These are phyloP conservation scores for Synaphobranchus kaupii DNA, from an alignment of 2,797 vertebrate genomes.

Conservation along the genomic window DNA sequence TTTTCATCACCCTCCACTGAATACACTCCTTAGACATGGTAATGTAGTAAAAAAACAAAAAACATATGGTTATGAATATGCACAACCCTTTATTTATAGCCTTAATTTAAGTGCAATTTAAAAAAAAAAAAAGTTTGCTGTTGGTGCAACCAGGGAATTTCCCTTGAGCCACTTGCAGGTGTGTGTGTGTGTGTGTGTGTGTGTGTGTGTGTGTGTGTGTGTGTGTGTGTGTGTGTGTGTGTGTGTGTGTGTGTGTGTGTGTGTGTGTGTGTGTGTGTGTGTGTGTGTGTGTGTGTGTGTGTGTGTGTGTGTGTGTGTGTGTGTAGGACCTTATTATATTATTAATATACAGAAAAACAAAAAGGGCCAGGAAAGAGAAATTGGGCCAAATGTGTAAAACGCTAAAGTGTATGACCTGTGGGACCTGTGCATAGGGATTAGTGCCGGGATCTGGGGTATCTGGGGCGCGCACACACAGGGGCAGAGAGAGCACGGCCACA, in stretches of 20 bases:
- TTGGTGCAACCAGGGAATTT: constrained; percentile 2
- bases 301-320: not conserved
- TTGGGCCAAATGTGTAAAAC: not conserved
- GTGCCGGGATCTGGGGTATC: constrained; percentile 25
- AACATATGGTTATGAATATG: no score
- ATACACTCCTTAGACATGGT: not conserved
- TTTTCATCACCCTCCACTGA: constrained; percentile 39
- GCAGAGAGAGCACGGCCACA: constrained; percentile 10
- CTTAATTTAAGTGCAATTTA: not conserved
- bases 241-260: not conserved
- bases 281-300: not conserved
- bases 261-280: not conserved
- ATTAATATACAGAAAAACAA: not conserved
- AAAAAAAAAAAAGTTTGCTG: not conserved
- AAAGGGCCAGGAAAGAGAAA: not conserved
- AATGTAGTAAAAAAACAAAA: not conserved
- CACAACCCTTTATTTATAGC: not conserved
- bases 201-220: not conserved
- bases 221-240: not conserved
- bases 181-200: not conserved
- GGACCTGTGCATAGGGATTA: not conserved
- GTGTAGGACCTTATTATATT: not conserved
- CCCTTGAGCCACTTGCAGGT: not conserved
- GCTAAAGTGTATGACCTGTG: not conserved
- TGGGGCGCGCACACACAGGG: not conserved